Conservation (phyloP, 2,888 invertebrate genomes). For the Lissonota sp. region DNA sequence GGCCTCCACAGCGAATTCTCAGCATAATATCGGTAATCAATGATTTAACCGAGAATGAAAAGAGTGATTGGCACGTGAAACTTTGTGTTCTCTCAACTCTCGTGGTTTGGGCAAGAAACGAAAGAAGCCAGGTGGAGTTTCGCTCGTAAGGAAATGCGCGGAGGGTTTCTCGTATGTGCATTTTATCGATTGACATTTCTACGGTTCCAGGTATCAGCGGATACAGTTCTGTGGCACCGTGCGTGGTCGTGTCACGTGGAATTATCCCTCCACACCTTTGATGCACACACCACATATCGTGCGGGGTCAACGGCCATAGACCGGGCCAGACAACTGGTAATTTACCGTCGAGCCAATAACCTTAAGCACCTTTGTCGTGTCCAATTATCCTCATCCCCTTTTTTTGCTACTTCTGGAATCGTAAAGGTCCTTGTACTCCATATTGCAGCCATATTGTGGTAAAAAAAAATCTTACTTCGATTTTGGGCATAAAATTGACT, state of each 20-base stretch:
- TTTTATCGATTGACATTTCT: slow-evolving; percentile 72
- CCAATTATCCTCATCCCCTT: slow-evolving; percentile 34
- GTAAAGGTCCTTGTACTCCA: not conserved
- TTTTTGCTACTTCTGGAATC: not conserved
- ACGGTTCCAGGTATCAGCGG: slow-evolving; percentile 65
- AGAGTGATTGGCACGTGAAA: slow-evolving; percentile 62
- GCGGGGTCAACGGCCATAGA: slow-evolving; percentile 71
- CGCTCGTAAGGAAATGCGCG: slow-evolving; percentile 33
- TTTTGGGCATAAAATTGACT: too few relatives aligned
- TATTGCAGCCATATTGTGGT: not conserved
- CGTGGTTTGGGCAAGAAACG: slow-evolving; percentile 42
- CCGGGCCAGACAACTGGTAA: slow-evolving; percentile 61
- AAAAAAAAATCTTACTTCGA: too few relatives aligned
- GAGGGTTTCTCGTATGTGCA: slow-evolving; percentile 51
- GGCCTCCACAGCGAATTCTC: not conserved
- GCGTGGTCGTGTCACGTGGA: slow-evolving; percentile 66
- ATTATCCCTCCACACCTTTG: slow-evolving; percentile 70
- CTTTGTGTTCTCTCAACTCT: not conserved
- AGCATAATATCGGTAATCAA: slow-evolving; percentile 21
- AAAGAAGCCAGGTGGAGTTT: slow-evolving; percentile 2
- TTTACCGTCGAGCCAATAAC: slow-evolving; percentile 62
- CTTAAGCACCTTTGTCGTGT: slow-evolving; percentile 50
- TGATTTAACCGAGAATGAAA: slow-evolving; percentile 43
- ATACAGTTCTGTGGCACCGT: slow-evolving; percentile 58
- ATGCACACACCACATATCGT: slow-evolving; percentile 49